Evolutionary conservation across 2,888 invertebrate genomes (phyloP).

Genomic region (Ecliptopera silaceata): DNA sequence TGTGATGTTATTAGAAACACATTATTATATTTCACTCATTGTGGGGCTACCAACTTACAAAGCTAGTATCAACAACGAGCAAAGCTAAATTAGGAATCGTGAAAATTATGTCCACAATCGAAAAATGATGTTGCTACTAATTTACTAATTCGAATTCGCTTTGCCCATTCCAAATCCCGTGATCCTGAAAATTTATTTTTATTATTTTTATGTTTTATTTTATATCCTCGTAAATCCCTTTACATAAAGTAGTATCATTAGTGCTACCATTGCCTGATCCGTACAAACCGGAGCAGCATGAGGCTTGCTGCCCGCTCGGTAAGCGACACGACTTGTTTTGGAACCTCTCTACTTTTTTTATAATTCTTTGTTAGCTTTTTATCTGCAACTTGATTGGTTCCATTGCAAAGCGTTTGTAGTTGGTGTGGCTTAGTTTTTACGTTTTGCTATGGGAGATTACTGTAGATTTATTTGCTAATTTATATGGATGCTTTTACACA

Average conservation of each 20-base stretch:
- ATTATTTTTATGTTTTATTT: slow-evolving; percentile 69
- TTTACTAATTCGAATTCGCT: slow-evolving; percentile 82
- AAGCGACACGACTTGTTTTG: slow-evolving; percentile 76
- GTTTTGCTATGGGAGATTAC: slow-evolving; percentile 48
- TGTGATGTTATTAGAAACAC: slow-evolving; percentile 23
- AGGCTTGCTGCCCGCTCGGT: slow-evolving; percentile 94
- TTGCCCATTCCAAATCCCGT: slow-evolving; percentile 69
- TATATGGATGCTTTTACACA: slow-evolving; percentile 38
- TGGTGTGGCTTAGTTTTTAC: slow-evolving; percentile 70
- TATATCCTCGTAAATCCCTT: slow-evolving; percentile 67
- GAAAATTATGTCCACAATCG: slow-evolving; percentile 52
- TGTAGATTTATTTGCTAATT: slow-evolving; percentile 31
- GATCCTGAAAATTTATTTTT: slow-evolving; percentile 57
- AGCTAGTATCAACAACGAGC: slow-evolving; percentile 44
- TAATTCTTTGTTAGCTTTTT: slow-evolving; percentile 22
- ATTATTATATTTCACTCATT: slow-evolving; percentile 47
- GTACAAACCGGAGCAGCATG: slow-evolving; percentile 94
- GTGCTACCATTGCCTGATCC: slow-evolving; percentile 93
- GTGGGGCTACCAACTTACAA: slow-evolving; percentile 38
- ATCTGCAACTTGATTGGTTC: slow-evolving; percentile 48
- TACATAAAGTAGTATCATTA: slow-evolving; percentile 85
- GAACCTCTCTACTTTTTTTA: slow-evolving; percentile 42
- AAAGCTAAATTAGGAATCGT: slow-evolving; percentile 62
- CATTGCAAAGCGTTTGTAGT: slow-evolving; percentile 57
- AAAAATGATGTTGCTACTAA: slow-evolving; percentile 74